Conservation (phyloP, 2,797 vertebrate genomes). For the Thunnus albacares region DNA sequence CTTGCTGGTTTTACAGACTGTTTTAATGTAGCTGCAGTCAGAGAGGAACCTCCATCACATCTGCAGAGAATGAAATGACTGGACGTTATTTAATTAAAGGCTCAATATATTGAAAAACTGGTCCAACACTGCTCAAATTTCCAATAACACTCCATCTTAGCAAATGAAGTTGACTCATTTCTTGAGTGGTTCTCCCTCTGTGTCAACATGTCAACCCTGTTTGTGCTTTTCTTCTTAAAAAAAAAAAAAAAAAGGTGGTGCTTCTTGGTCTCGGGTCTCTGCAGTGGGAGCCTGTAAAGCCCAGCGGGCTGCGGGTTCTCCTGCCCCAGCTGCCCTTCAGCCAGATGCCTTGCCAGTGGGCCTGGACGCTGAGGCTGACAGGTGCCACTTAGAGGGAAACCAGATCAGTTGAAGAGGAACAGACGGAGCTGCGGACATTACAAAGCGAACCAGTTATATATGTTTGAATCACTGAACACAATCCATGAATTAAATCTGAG, state of each 20-base stretch:
- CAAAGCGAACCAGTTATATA: too few species aligned
- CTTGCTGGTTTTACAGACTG: neutral
- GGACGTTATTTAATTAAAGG: constrained; percentile 14
- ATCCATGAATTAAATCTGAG: neutral
- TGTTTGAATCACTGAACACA: neutral
- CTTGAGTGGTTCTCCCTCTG: neutral
- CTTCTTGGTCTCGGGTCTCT: constrained; percentile 89
- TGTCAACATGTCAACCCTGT: constrained; percentile 1
- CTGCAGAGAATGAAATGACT: neutral
- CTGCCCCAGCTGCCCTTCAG: constrained; percentile 84
- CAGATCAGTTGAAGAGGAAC: constrained; percentile 20
- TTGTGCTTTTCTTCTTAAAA: constrained; percentile 13
- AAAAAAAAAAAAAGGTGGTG: constrained; percentile 83
- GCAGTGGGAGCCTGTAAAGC: constrained; percentile 85
- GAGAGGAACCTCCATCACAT: neutral
- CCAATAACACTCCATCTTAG: constrained; percentile 13
- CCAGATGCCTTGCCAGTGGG: constrained; percentile 91
- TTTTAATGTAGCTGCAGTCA: neutral
- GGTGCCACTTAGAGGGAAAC: constrained; percentile 75
- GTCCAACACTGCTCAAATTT: neutral
- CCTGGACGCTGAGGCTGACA: constrained; percentile 90
- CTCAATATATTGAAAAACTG: neutral
- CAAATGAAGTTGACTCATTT: constrained; percentile 1
- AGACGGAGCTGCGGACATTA: neutral
- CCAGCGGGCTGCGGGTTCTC: constrained; percentile 86